Evolutionary conservation across 2,797 vertebrate species (phyloP).

Genomic region (Falco cherrug): DNA sequence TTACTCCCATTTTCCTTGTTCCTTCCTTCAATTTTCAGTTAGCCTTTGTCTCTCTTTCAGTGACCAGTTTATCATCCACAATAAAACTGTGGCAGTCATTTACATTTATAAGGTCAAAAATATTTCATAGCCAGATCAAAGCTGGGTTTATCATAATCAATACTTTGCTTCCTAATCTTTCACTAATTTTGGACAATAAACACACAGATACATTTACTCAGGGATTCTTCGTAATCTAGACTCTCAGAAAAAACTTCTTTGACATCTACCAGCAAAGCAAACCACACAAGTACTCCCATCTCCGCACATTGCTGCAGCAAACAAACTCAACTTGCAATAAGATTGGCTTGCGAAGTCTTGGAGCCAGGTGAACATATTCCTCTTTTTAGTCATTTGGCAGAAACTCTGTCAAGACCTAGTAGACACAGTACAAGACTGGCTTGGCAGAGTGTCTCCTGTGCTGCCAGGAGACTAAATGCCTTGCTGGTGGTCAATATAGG

Average conservation of each 20-base stretch:
- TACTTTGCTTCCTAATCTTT: not conserved
- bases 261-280: not conserved
- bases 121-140: not conserved
- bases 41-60: not conserved
- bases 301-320: not conserved
- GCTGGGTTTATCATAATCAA: not conserved
- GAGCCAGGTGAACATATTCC: not conserved
- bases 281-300: not conserved
- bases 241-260: not conserved
- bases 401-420: not conserved
- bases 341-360: not conserved
- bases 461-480: not conserved
- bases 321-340: not conserved
- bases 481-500: not conserved
- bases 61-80: not conserved
- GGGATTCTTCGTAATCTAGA: not conserved
- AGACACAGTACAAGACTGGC: not conserved
- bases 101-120: not conserved
- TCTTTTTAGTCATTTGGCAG: not conserved
- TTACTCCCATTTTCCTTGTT: not conserved
- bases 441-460: not conserved
- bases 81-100: not conserved
- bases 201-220: not conserved
- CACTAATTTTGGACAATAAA: not conserved
- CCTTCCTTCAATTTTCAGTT: not conserved